phyloP scores from a whole-genome alignment of 2,113 vertebrate species.

The Xiphorhynchus elegans region DNA sequence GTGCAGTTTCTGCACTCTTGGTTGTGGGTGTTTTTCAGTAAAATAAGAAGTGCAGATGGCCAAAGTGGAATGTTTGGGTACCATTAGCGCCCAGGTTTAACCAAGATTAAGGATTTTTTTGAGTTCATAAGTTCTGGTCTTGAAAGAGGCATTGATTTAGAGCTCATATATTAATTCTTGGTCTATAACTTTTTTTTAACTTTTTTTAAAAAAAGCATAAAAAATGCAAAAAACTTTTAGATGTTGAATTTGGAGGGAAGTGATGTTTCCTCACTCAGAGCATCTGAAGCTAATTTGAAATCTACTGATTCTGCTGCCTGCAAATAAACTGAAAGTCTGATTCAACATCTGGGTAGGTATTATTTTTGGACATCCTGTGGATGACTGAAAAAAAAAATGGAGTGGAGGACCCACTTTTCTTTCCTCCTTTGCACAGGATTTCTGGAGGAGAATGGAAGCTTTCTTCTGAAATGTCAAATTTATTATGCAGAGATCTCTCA shows the following conservation, averaged over 20 bases:
- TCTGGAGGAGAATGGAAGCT: slow-evolving; percentile 37
- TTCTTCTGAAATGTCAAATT: slow-evolving; percentile 49
- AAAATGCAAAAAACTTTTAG: slow-evolving; percentile 28
- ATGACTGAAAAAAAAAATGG: slow-evolving; percentile 24
- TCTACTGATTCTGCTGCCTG: slow-evolving; percentile 61
- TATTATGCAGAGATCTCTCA: slow-evolving; percentile 6
- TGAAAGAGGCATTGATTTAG: slow-evolving; percentile 31
- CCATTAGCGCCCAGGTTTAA: neutral
- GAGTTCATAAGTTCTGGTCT: neutral
- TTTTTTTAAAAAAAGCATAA: neutral
- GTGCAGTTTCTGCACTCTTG: neutral
- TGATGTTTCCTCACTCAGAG: slow-evolving; percentile 37
- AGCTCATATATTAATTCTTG: slow-evolving; percentile 13
- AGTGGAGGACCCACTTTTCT: slow-evolving; percentile 21
- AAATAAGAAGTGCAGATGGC: neutral
- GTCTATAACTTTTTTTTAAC: too few species aligned
- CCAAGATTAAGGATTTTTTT: slow-evolving; percentile 4
- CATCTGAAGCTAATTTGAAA: slow-evolving; percentile 73
- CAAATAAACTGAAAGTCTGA: slow-evolving; percentile 67
- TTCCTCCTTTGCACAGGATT: slow-evolving; percentile 3
- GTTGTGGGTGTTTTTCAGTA: neutral
- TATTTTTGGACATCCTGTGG: slow-evolving; percentile 72
- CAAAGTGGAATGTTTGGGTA: neutral
- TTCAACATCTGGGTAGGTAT: slow-evolving; percentile 60
- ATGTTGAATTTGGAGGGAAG: slow-evolving; percentile 67